Evolutionary conservation across 2,888 invertebrate species (phyloP).

Genomic region (Cabera pusaria): DNA sequence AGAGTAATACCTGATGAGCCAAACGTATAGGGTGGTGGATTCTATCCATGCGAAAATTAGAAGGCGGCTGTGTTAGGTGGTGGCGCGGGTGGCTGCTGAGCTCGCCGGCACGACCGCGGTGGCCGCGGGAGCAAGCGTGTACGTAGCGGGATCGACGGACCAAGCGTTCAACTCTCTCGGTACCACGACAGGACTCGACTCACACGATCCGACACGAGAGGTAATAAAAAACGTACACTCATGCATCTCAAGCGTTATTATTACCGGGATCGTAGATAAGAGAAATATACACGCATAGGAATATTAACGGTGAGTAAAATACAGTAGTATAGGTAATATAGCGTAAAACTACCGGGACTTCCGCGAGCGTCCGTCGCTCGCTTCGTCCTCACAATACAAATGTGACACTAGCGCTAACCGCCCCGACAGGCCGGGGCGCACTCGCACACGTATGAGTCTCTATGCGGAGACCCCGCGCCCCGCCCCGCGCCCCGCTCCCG

Average conservation of each 20-base stretch:
- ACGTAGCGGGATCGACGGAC: conserved; percentile 81
- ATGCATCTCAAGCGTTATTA: conserved; percentile 95
- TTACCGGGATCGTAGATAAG: conserved; percentile 89
- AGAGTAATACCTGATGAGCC: conserved; percentile 82
- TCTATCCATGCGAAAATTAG: conserved; percentile 82
- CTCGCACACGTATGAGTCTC: conserved; percentile 77
- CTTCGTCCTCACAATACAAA: conserved; percentile 82
- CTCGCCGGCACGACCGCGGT: conserved; percentile 76
- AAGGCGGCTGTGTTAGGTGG: conserved; percentile 82
- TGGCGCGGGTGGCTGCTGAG: conserved; percentile 76
- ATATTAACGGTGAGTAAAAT: conserved; percentile 77
- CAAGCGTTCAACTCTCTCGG: conserved; percentile 80
- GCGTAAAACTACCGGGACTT: conserved; percentile 79
- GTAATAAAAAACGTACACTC: conserved; percentile 90
- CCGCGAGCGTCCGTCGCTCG: conserved; percentile 73
- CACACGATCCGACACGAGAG: conserved; percentile 77
- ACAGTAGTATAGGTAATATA: conserved; percentile 74
- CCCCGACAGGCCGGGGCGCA: conserved; percentile 78
- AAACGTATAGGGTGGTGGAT: conserved; percentile 81
- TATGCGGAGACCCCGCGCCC: conserved; percentile 79
- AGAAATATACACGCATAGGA: conserved; percentile 83
- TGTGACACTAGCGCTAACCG: conserved; percentile 80
- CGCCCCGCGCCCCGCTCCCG: conserved; percentile 64
- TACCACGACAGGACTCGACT: conserved; percentile 75
- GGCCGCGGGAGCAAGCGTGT: conserved; percentile 80